Conservation (phyloP, 2,113 vertebrate species). For the Engystomops pustulosus region DNA sequence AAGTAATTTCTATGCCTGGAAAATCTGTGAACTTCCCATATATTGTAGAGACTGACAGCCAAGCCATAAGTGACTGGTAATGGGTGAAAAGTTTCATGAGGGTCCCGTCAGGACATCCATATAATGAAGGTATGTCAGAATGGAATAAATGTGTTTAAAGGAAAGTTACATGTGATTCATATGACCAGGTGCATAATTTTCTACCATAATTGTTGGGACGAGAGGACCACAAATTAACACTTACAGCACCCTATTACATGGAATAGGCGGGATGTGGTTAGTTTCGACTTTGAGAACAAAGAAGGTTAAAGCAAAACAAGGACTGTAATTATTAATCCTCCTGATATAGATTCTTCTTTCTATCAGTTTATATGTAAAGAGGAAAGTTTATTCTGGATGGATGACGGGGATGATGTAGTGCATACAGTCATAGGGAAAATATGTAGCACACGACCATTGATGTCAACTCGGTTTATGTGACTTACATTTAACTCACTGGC, state of each 20-base stretch:
- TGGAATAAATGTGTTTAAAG: background rate
- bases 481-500: background rate
- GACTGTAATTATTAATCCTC: background rate
- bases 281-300: background rate
- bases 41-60: background rate
- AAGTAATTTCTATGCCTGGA: background rate
- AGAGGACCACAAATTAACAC: background rate
- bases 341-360: background rate
- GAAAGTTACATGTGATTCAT: background rate
- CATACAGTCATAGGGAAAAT: background rate
- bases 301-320: background rate
- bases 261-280: background rate
- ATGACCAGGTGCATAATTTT: background rate
- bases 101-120: background rate
- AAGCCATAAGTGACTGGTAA: background rate
- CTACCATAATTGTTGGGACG: background rate
- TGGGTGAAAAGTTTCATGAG: background rate
- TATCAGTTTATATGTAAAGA: too few species aligned
- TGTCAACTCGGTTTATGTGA: background rate
- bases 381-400: too few species aligned
- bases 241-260: background rate
- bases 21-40: background rate
- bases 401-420: too few species aligned
- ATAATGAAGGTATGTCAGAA: background rate
- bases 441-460: background rate